Conservation (phyloP, 2,888 invertebrate species). For the Melipona beecheii region DNA sequence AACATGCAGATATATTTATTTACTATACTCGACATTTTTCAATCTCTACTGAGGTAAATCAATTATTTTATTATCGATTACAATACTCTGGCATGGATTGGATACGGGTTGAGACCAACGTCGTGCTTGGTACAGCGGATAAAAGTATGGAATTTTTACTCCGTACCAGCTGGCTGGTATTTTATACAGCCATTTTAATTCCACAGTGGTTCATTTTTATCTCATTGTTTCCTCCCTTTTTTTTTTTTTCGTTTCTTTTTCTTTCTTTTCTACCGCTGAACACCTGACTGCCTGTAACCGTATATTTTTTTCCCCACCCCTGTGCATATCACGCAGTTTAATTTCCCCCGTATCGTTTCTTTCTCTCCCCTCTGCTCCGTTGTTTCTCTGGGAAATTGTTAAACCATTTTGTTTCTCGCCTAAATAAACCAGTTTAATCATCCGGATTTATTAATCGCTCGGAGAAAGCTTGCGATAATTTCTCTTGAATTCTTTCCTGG, state of each 20-base stretch:
- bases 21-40: too few species aligned
- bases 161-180: not conserved
- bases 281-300: conserved; percentile 8
- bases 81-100: too few species aligned
- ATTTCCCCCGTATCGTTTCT: not conserved
- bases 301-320: not conserved
- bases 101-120: not conserved
- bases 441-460: not conserved
- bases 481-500: not conserved
- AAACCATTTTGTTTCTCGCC: not conserved
- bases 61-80: too few species aligned
- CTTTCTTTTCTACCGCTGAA: not conserved
- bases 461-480: not conserved
- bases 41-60: too few species aligned
- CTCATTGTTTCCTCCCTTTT: conserved; percentile 18
- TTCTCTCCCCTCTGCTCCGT: not conserved
- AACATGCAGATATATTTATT: too few species aligned
- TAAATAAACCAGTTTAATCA: not conserved
- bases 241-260: too few species aligned
- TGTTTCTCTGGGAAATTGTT: conserved; percentile 2
- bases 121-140: not conserved
- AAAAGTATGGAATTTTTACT: conserved; percentile 11
- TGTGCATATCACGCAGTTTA: conserved; percentile 17
- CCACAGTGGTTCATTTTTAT: conserved; percentile 11
- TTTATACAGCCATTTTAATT: conserved; percentile 31